phyloP scores from a whole-genome alignment of 2,888 invertebrate genomes.

The Neoaliturus tenellus region DNA sequence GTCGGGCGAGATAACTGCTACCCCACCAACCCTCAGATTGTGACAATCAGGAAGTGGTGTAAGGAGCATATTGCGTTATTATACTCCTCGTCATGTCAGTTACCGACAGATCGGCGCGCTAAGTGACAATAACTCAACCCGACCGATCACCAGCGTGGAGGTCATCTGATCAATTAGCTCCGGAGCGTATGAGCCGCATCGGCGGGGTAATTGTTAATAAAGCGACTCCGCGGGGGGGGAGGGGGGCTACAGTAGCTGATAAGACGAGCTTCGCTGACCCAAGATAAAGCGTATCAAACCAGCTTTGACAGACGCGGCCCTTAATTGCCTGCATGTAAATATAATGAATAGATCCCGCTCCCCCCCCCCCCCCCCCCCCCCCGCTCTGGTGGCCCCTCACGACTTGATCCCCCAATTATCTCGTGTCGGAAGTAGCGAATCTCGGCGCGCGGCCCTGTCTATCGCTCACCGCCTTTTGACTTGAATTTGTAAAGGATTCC shows the following conservation, averaged over 20 bases:
- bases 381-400: neutral
- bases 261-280: conserved; percentile 1
- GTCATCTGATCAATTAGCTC: conserved; percentile 7
- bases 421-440: neutral
- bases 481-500: neutral
- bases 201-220: conserved; percentile 17
- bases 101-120: neutral
- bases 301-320: conserved; percentile 27
- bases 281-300: conserved; percentile 13
- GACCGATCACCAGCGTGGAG: neutral
- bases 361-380: neutral
- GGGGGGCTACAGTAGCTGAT: conserved; percentile 4
- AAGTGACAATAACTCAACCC: neutral
- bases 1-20: too few species aligned
- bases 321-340: conserved; percentile 52
- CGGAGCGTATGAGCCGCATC: conserved; percentile 17
- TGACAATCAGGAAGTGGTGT: too few species aligned
- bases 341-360: conserved; percentile 40
- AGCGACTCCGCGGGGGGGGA: neutral
- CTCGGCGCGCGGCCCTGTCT: neutral
- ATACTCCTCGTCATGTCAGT: too few species aligned
- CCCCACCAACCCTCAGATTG: too few species aligned
- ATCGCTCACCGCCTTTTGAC: neutral
- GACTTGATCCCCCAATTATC: conserved; percentile 34
- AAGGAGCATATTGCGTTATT: too few species aligned